These are phyloP conservation scores for Pygathrix nemaeus DNA, from an alignment of 2,113 vertebrate species.

Conservation along the genomic window DNA sequence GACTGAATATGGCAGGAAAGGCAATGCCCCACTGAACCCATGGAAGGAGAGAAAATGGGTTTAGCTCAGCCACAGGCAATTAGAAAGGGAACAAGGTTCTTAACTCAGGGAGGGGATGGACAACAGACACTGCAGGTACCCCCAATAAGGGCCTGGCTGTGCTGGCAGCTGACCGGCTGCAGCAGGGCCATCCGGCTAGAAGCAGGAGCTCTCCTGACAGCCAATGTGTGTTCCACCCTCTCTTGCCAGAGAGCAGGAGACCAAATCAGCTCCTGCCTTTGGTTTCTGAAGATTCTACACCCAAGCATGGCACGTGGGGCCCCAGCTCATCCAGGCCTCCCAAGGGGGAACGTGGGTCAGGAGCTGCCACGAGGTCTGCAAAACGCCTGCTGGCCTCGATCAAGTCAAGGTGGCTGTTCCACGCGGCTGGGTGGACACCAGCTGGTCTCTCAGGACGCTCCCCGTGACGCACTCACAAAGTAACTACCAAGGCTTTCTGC, in stretches of 20 bases:
- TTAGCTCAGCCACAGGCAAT: neutral
- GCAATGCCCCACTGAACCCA: neutral
- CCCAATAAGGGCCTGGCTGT: neutral
- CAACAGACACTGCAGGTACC: neutral
- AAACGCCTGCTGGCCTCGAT: conserved; percentile 13
- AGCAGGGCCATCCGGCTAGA: neutral
- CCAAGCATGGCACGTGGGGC: neutral
- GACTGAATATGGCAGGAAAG: neutral
- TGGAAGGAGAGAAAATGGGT: neutral
- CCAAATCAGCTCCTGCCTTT: neutral
- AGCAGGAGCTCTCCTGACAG: neutral
- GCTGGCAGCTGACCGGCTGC: neutral
- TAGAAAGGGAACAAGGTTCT: neutral
- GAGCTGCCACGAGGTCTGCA: neutral
- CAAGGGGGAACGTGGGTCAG: neutral
- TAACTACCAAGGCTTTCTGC: conserved; percentile 64
- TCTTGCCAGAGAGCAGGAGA: neutral
- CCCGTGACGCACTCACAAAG: conserved; percentile 50
- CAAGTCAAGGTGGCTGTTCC: neutral
- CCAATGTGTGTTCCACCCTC: neutral
- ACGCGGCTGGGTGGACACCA: neutral
- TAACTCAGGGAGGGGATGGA: neutral
- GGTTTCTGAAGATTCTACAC: neutral
- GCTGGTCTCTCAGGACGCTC: conserved; percentile 69
- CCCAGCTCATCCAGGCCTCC: neutral